Base-by-base conservation (phyloP, 1,140 invertebrate species). In the Conus betulinus region DNA sequence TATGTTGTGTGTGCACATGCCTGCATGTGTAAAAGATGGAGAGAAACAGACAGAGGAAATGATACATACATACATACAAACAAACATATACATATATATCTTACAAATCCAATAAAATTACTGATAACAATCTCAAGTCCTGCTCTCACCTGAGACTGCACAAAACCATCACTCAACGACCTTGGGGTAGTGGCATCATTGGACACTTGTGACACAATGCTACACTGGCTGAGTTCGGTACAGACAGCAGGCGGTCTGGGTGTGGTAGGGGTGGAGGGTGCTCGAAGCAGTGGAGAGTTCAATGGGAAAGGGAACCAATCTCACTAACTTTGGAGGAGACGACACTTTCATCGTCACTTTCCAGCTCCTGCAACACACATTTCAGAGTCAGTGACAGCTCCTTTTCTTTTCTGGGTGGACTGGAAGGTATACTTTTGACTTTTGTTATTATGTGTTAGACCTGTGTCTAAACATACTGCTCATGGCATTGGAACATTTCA, bases 291-390 rank as follows among this genome's bases (percentile, higher is more conserved):
- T 84, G 82, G 82, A 60, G 5, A 55, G 53, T 3, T 25, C 20
- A 39, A n/a, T 7, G 55, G 55, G n/a, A 17, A 13, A 7, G 93
- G 27, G 93, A 94, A 13, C 93, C 93, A 85, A 93, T 81, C 15
- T 94, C 92, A 91, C 92, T 93, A 8, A 90, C 25, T 20, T 91
- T 90, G 13, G 93, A 93, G 11, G 93, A 94, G 15, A 90, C 85
- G 5, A 93, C 67, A 88, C 93, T 94, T 76, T 93, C 93, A 83
- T 92, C 93, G 90, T 94, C 93, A 91, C 91, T 93, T 20, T 88
- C 88, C 67, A 79, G 53, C 67, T 52, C 91, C 91, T 84, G 60
- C 67, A 67, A 60, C 67, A 81, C 25, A n/a, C 17, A 10, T 20
- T 63, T 74, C n/a, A 74, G 39, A 39, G 39, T 39, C 39, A 39